Evolutionary conservation across 2,113 vertebrate species (phyloP).

Genomic region (Ammospiza caudacuta): DNA sequence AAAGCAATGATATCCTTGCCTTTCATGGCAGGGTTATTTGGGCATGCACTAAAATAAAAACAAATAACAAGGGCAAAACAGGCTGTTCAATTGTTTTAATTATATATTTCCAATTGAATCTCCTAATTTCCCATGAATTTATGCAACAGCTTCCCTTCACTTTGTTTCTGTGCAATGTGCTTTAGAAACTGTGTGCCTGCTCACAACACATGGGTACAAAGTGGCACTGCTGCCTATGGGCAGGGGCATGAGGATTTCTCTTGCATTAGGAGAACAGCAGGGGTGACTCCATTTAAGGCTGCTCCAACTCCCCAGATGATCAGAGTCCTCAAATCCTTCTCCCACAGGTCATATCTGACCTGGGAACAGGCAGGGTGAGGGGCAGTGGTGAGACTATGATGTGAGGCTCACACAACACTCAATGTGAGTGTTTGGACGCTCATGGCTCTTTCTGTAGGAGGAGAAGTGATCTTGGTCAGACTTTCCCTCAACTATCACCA

Average conservation of each 20-base stretch:
- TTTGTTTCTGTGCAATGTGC: background rate
- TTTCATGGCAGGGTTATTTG: background rate
- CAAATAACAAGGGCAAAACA: background rate
- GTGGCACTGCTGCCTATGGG: background rate
- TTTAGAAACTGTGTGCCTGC: background rate
- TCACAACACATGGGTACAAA: background rate
- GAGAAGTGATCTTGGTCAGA: background rate
- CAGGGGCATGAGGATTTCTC: background rate
- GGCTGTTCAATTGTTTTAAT: background rate
- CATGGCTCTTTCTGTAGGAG: background rate
- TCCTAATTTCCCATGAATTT: background rate
- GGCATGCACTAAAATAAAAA: background rate
- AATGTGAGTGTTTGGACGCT: background rate
- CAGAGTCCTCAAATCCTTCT: background rate
- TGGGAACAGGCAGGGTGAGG: background rate
- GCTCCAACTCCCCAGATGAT: fast-evolving
- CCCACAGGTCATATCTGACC: background rate
- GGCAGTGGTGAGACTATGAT: fast-evolving
- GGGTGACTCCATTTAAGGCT: background rate
- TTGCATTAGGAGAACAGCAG: background rate
- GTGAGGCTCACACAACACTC: background rate
- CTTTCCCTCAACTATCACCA: background rate
- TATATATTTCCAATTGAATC: background rate
- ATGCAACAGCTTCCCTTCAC: background rate
- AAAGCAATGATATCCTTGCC: background rate